phyloP scores from a whole-genome alignment of 2,113 vertebrate species.

The Nematolebias whitei region DNA sequence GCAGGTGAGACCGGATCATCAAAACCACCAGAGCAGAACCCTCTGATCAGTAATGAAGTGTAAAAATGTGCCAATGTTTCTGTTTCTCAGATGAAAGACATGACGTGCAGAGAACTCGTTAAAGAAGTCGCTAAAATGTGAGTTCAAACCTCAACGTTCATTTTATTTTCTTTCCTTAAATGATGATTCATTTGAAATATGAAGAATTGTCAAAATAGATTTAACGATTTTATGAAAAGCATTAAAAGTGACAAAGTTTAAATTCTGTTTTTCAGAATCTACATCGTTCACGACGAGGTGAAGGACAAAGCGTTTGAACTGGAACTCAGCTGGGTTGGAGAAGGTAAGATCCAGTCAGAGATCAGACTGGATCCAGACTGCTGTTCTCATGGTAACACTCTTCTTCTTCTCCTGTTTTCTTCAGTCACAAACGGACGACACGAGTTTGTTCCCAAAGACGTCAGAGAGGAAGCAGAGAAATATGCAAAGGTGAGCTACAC shows the following conservation, averaged over 20 bases:
- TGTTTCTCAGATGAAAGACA: slow-evolving; percentile 90
- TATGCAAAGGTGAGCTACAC: slow-evolving; percentile 89
- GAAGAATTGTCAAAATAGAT: too few relatives aligned
- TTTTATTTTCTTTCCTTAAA: too few relatives aligned
- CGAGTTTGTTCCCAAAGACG: slow-evolving; percentile 93
- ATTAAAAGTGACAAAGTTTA: too few relatives aligned
- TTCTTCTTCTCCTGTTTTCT: background rate
- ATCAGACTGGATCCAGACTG: background rate
- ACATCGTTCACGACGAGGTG: slow-evolving; percentile 98
- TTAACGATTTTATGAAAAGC: too few relatives aligned
- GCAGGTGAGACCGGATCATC: slow-evolving; percentile 80
- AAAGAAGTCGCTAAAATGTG: slow-evolving; percentile 99
- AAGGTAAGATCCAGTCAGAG: slow-evolving; percentile 81
- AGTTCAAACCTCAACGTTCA: slow-evolving; percentile 53
- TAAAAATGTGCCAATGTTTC: background rate
- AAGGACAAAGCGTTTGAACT: slow-evolving; percentile 98
- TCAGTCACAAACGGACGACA: slow-evolving; percentile 96
- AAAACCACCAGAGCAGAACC: too few relatives aligned
- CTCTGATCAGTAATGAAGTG: too few relatives aligned
- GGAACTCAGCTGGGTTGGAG: slow-evolving; percentile 99
- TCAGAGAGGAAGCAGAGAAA: slow-evolving; percentile 97
- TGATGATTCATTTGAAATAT: too few relatives aligned
- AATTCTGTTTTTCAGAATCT: slow-evolving; percentile 93
- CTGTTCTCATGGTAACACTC: background rate
- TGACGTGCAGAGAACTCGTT: slow-evolving; percentile 96